Evolutionary conservation across 2,888 invertebrate species (phyloP), one percentile per base, ranked within the genome.

Genomic region (Acrocyrtus sp.): DNA sequence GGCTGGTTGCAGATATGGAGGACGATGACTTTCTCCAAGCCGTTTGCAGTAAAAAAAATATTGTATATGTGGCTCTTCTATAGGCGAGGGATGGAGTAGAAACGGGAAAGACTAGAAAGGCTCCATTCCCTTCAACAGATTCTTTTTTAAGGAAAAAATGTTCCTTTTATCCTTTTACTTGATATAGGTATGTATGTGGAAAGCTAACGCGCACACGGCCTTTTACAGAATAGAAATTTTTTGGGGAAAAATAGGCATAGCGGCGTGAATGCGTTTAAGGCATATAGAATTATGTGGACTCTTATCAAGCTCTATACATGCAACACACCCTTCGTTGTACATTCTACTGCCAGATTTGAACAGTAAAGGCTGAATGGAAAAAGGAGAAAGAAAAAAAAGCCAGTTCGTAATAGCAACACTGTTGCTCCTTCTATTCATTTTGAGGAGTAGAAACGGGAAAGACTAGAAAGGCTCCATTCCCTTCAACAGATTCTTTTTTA

Each of bases 21-120:
- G 60, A 72, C 72, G 65, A 72, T 72, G 72, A 72, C 72, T 72
- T 72, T 65, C 72, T 72, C 54, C 58, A 58, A 70, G 56, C 70
- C 57, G 56, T 69, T 72, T 70, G 17, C 51, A 60, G 47, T 24
- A 24, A 41, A 39, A 66, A 47, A 45, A 24, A 47, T 5, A 34
- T 5, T 34, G 34, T 34, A 12, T 12, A 19, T 47, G 65, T 17
- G 57, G n/a, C n/a, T n/a, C n/a, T n/a, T n/a, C n/a, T n/a, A n/a
- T n/a, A 27, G 17, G 45, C 6, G 39, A 43, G 54, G 56, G 47
- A 27, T 26, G 53, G 47, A 34, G 43, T 51, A 41, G 48, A 57
- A 70, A 45, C 47, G 56, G 34, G 56, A 29, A 56, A 63, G 43
- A 65, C 58, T 17, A 34, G 39, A 69, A 61, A 69, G 61, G 61